These are phyloP conservation scores for Drosophila cognata DNA, from an alignment of 2,888 invertebrate species.

Conservation along the genomic window DNA sequence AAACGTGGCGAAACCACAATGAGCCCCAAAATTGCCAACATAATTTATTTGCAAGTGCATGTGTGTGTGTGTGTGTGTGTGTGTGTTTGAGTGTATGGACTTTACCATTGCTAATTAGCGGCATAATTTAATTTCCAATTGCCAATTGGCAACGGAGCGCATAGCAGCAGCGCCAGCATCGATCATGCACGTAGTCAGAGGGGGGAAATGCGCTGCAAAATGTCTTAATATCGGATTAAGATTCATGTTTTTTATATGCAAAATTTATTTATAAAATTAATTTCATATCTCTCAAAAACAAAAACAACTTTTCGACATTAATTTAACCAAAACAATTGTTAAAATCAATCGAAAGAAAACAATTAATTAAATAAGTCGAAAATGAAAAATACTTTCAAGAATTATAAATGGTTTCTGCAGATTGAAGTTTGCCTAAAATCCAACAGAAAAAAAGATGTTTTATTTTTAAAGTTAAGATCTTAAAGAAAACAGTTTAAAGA, in stretches of 20 bases:
- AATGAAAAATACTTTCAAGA: background rate
- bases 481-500: no score
- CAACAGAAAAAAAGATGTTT: background rate
- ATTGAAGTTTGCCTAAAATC: no score
- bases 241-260: background rate
- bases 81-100: conserved; percentile 11
- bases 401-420: no score
- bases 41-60: conserved; percentile 66
- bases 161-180: background rate
- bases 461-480: background rate
- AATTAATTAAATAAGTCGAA: background rate
- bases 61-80: conserved; percentile 13
- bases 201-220: background rate
- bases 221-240: background rate
- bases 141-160: conserved; percentile 48
- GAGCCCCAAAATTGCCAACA: conserved; percentile 74
- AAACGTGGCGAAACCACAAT: conserved; percentile 66
- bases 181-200: background rate
- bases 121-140: conserved; percentile 76
- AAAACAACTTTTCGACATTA: accelerated
- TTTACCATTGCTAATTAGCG: conserved; percentile 68
- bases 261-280: background rate
- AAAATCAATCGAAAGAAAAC: background rate
- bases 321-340: background rate
- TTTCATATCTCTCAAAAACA: background rate